Conservation (phyloP, 2,888 invertebrate species). For the Thereva unica region DNA sequence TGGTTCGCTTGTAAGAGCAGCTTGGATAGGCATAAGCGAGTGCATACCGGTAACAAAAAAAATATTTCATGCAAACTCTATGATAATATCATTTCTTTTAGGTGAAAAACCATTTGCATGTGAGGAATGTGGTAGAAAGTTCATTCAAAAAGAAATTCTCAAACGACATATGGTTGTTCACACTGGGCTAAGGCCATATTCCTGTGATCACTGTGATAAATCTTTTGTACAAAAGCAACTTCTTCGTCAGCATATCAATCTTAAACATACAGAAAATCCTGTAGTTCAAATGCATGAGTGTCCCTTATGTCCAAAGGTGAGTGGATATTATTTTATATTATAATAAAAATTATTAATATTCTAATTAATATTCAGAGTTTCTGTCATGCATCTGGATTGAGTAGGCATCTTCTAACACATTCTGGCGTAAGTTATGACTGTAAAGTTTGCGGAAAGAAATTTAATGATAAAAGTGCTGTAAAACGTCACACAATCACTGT, state of each 20-base stretch:
- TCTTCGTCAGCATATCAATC: conserved; percentile 64
- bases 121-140: conserved; percentile 64
- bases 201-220: conserved; percentile 67
- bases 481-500: conserved; percentile 63
- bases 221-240: conserved; percentile 75
- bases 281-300: conserved; percentile 68
- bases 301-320: conserved; percentile 66
- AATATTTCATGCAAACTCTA: conserved; percentile 12
- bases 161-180: conserved; percentile 66
- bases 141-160: conserved; percentile 75
- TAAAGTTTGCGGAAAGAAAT: conserved; percentile 67
- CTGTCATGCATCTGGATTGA: conserved; percentile 66
- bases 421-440: conserved; percentile 69
- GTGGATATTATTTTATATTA: too few species aligned
- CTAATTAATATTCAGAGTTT: conserved; percentile 46
- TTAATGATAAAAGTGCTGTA: conserved; percentile 74
- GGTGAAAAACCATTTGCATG: conserved; percentile 61
- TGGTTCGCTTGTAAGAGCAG: conserved; percentile 70
- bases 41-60: conserved; percentile 64
- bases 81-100: background rate
- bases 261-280: conserved; percentile 64
- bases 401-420: conserved; percentile 69
- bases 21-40: conserved; percentile 70
- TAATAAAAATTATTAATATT: background rate
- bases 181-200: conserved; percentile 67